Conservation (phyloP, 2,113 vertebrate genomes). For the Poeciliopsis retropinna region DNA sequence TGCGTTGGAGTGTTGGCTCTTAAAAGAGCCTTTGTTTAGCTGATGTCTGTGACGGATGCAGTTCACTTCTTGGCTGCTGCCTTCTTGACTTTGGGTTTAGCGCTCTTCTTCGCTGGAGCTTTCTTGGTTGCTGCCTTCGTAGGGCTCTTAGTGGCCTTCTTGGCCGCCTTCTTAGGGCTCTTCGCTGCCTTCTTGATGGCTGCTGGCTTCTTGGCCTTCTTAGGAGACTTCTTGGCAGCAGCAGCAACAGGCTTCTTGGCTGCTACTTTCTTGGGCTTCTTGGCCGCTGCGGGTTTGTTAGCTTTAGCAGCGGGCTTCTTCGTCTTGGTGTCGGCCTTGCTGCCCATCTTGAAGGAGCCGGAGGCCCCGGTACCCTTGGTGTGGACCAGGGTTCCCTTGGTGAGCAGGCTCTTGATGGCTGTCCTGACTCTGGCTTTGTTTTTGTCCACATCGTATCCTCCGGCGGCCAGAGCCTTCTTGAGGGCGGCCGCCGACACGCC, state of each 20-base stretch:
- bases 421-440: conserved; percentile 28
- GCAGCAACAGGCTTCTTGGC: conserved; percentile 5
- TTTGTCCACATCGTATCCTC: conserved; percentile 40
- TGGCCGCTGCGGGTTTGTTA: conserved; percentile 5
- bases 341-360: conserved; percentile 42
- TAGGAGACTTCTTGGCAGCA: conserved; percentile 2
- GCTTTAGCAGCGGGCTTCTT: background rate
- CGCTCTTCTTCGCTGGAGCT: background rate
- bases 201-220: background rate
- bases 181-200: background rate
- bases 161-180: background rate
- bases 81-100: conserved; percentile 28
- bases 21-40: conserved; percentile 35
- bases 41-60: too few relatives aligned
- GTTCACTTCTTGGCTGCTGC: conserved; percentile 46
- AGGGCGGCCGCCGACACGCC: conserved; percentile 17
- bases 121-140: background rate
- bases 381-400: conserved; percentile 15
- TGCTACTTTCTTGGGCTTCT: conserved; percentile 10
- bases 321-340: rapidly evolving
- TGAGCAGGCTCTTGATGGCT: conserved; percentile 30
- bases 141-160: background rate
- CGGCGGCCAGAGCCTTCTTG: conserved; percentile 20
- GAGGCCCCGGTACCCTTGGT: conserved; percentile 13
- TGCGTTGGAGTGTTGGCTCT: conserved; percentile 20